These are phyloP conservation scores for Plutomurus gul DNA, from an alignment of 1,140 invertebrate genomes.

Conservation along the genomic window DNA sequence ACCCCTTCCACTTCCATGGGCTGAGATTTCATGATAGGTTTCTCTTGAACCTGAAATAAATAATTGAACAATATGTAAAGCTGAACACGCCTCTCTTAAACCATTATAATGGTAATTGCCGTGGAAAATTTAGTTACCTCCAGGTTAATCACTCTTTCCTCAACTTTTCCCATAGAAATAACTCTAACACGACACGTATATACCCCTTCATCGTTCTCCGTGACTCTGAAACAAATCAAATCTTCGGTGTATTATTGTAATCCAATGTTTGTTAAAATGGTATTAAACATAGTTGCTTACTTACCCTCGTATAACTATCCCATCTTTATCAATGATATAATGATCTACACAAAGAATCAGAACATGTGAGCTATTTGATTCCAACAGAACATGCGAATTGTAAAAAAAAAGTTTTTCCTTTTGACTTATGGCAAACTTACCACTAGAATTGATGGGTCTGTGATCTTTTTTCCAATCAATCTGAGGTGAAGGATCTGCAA, in stretches of 20 bases:
- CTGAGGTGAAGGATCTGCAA: constrained; percentile 31
- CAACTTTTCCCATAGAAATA: constrained; percentile 73
- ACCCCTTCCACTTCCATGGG: constrained; percentile 67
- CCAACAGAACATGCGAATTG: background rate
- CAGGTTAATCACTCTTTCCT: constrained; percentile 73
- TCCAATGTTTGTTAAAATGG: too few relatives aligned
- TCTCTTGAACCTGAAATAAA: constrained; percentile 71
- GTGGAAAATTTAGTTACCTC: constrained; percentile 68
- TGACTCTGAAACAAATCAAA: too few relatives aligned
- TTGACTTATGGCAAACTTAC: constrained; percentile 9
- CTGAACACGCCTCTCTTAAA: background rate
- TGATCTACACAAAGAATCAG: constrained; percentile 60
- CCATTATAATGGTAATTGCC: too few relatives aligned
- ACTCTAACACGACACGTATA: constrained; percentile 85
- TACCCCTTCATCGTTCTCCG: constrained; percentile 75
- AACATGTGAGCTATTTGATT: background rate
- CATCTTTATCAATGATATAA: constrained; percentile 75
- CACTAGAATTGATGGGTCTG: constrained; percentile 35
- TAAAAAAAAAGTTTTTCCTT: background rate
- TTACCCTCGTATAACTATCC: constrained; percentile 76
- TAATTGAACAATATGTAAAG: background rate
- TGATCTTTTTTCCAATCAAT: constrained; percentile 53
- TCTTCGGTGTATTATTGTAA: too few relatives aligned
- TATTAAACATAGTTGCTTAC: too few relatives aligned
- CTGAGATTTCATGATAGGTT: constrained; percentile 70